phyloP scores from a whole-genome alignment of 2,797 vertebrate species.

The Pterois miles region DNA sequence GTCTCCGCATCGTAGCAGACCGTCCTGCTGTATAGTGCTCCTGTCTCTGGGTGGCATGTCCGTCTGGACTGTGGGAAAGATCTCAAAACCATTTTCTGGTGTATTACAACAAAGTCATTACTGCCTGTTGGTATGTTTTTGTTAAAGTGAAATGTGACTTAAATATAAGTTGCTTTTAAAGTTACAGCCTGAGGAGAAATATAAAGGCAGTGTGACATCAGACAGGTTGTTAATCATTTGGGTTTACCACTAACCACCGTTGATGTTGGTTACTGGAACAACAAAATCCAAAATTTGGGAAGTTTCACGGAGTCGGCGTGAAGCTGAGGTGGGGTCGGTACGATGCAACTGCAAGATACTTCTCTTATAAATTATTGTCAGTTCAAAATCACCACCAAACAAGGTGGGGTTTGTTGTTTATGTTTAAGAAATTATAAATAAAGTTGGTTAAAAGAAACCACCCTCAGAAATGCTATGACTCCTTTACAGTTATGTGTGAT shows the following conservation, averaged over 20 bases:
- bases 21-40: not conserved
- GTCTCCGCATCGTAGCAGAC: not conserved
- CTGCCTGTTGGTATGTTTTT: not conserved
- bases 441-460: not conserved
- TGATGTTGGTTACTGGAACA: not conserved
- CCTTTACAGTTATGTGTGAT: not conserved
- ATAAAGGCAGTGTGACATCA: not conserved
- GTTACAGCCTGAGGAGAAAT: not conserved
- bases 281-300: not conserved
- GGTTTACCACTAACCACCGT: not conserved
- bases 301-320: not conserved
- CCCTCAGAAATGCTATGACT: not conserved
- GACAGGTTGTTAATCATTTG: not conserved
- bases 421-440: not conserved
- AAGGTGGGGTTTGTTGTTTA: not conserved
- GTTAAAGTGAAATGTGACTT: not conserved
- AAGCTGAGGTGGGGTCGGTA: not conserved
- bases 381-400: not conserved
- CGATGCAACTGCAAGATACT: not conserved
- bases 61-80: not conserved
- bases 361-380: not conserved
- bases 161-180: not conserved
- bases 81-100: not conserved
- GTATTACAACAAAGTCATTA: not conserved
- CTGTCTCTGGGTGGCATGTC: not conserved